phyloP scores from a whole-genome alignment of 2,888 invertebrate species.

The Ptilodon capucinus region DNA sequence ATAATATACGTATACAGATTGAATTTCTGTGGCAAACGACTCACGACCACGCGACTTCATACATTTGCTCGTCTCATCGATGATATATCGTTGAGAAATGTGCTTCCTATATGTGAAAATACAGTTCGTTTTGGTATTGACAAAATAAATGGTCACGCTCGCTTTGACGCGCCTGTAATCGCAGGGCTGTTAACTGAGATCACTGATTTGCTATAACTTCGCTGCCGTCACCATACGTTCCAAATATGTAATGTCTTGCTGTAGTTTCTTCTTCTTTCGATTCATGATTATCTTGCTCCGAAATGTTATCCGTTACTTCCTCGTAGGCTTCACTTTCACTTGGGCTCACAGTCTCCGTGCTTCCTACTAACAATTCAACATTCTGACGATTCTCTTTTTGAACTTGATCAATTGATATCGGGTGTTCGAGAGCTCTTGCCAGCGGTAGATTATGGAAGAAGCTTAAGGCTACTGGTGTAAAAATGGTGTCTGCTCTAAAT shows the following conservation, averaged over 20 bases:
- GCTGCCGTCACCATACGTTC: conserved; percentile 11
- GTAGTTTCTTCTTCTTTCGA: neutral
- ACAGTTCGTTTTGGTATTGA: no score
- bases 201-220: conserved; percentile 11
- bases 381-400: conserved; percentile 32
- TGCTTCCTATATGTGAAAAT: no score
- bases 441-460: conserved; percentile 65
- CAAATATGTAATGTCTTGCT: conserved; percentile 12
- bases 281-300: conserved; percentile 5
- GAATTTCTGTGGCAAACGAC: no score
- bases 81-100: no score
- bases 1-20: no score
- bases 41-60: no score
- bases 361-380: conserved; percentile 8
- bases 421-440: conserved; percentile 62
- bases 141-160: no score
- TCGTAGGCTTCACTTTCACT: conserved; percentile 2
- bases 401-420: conserved; percentile 53
- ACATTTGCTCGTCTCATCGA: no score
- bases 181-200: no score
- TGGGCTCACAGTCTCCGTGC: conserved; percentile 5
- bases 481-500: conserved; percentile 43
- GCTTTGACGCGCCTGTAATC: no score
- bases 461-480: conserved; percentile 60
- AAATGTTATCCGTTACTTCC: neutral